These are phyloP conservation scores for Melinopterus prodromus DNA, from an alignment of 2,888 invertebrate species.

Conservation along the genomic window DNA sequence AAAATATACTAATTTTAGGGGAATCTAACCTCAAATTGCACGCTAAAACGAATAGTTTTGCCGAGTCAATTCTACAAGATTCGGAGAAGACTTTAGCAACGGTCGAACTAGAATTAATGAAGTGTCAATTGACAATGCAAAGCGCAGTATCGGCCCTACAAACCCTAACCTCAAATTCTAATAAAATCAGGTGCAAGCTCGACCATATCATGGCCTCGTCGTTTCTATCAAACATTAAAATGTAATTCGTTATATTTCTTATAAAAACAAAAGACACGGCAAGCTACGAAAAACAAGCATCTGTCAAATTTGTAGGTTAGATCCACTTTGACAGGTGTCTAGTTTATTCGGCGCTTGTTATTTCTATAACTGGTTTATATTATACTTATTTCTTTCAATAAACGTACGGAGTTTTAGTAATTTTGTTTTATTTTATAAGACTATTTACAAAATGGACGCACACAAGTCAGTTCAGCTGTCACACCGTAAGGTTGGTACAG, in stretches of 20 bases:
- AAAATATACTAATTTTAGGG: constrained; percentile 47
- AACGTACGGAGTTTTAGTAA: background rate
- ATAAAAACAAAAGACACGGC: background rate
- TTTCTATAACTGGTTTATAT: background rate
- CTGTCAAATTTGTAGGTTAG: background rate
- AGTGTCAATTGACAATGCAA: constrained; percentile 57
- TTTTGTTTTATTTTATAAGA: background rate
- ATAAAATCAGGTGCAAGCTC: constrained; percentile 53
- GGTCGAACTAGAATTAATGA: constrained; percentile 55
- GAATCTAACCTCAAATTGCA: constrained; percentile 54
- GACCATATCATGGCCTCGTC: constrained; percentile 53
- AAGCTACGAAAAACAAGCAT: background rate
- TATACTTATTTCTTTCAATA: background rate
- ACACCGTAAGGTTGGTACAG: too few species aligned
- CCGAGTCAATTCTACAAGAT: constrained; percentile 49
- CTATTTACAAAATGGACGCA: background rate
- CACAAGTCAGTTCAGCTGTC: background rate
- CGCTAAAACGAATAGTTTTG: constrained; percentile 50
- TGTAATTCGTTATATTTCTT: constrained; percentile 10
- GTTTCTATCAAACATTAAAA: constrained; percentile 54
- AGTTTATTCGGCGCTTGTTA: background rate
- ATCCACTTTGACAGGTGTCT: background rate
- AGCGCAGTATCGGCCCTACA: constrained; percentile 55
- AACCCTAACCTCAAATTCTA: constrained; percentile 52
- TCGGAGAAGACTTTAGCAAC: constrained; percentile 51